phyloP scores from a whole-genome alignment of 2,888 invertebrate species.

The Scaptomyza cyrtandrae region DNA sequence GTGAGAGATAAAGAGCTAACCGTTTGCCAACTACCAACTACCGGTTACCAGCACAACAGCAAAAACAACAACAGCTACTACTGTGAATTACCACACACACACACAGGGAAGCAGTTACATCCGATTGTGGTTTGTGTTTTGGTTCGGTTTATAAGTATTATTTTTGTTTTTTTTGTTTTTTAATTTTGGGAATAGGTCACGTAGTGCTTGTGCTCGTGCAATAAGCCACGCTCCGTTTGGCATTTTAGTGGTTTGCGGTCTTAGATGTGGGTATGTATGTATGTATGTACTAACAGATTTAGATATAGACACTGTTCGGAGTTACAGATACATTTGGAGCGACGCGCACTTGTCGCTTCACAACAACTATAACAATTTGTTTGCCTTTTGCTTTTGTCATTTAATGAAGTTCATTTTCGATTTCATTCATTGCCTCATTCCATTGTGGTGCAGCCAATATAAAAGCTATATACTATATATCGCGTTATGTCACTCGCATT shows the following conservation, averaged over 20 bases:
- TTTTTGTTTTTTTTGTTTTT: too few species aligned
- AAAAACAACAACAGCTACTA: too few species aligned
- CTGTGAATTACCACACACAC: constrained; percentile 32
- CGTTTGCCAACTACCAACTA: constrained; percentile 23
- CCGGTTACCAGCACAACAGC: too few species aligned
- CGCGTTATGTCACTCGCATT: constrained; percentile 44
- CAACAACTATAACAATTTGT: constrained; percentile 8
- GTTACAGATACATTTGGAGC: constrained; percentile 6
- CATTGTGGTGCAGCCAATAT: constrained; percentile 11
- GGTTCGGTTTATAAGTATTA: constrained; percentile 4
- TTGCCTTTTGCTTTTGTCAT: constrained; percentile 34
- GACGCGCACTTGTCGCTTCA: constrained; percentile 29
- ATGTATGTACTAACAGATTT: constrained; percentile 28
- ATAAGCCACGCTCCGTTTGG: constrained; percentile 48
- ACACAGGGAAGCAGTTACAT: constrained; percentile 17
- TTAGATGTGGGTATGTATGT: constrained; percentile 4
- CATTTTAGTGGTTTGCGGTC: constrained; percentile 28
- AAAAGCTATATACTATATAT: not conserved
- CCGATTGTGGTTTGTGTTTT: constrained; percentile 16
- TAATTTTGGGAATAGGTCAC: constrained; percentile 46
- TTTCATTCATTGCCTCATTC: constrained; percentile 9
- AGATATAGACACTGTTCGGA: constrained; percentile 1
- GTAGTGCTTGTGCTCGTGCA: constrained; percentile 49
- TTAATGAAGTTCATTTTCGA: constrained; percentile 58
- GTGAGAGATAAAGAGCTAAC: constrained; percentile 30